Evolutionary conservation across 2,113 vertebrate species (phyloP).

Genomic region (Bucco capensis): DNA sequence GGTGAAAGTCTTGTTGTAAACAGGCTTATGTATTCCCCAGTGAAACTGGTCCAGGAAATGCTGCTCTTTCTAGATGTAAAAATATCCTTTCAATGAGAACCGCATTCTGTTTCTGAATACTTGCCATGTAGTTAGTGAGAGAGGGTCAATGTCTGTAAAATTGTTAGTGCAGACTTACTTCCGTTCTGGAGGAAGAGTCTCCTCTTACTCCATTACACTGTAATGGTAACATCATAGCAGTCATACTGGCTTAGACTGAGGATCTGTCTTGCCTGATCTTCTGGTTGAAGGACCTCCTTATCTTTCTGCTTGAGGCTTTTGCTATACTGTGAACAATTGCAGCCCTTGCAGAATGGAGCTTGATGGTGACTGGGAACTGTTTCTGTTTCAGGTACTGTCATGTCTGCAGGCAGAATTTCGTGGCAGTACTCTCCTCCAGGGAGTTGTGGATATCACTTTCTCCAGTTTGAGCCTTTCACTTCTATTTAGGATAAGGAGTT

Average conservation of each 20-base stretch:
- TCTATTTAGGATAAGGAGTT: background rate
- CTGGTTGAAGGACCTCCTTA: background rate
- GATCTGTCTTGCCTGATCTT: background rate
- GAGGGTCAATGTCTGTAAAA: background rate
- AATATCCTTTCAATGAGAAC: background rate
- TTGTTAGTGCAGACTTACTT: background rate
- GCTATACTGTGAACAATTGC: background rate
- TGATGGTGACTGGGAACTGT: background rate
- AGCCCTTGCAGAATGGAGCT: background rate
- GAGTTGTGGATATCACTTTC: background rate
- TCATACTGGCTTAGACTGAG: background rate
- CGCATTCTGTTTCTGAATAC: background rate
- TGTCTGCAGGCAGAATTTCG: background rate
- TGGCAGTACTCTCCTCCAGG: background rate
- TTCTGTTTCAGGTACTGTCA: background rate
- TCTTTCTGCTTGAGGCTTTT: background rate
- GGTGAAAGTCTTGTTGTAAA: background rate
- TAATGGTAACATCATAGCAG: background rate
- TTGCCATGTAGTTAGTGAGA: background rate
- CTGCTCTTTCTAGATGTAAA: background rate
- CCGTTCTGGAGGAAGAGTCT: background rate
- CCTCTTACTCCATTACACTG: rapidly evolving
- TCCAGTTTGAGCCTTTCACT: background rate
- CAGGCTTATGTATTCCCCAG: rapidly evolving
- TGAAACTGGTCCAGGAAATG: background rate